Base-by-base conservation (phyloP, 1,140 invertebrate species). In the Mizuhopecten yessoensis region DNA sequence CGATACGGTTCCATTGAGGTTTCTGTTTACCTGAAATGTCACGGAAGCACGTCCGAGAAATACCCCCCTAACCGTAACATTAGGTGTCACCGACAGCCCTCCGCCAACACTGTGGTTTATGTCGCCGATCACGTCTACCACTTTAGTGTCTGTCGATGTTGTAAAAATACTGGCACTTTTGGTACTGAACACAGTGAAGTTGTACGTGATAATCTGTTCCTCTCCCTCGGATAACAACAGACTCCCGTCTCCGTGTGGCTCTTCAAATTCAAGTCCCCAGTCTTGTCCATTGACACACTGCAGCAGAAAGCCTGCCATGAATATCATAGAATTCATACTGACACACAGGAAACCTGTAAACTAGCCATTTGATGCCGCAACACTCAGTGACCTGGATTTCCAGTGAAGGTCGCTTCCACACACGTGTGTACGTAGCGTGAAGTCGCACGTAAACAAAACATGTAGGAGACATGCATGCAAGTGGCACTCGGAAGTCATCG, bases 21-120 rank as follows among this genome's bases (percentile, higher is more conserved):
- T 36, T 13, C 57, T 91, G 86, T 92, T 93, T 15, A 93, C 86
- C 34, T 88, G 90, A 39, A 93, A 90, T 45, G 75, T 57, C 36
- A 93, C n/a, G 11, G 57, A 75, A 17, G 91, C 88, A 87, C 91
- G 90, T 42, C 93, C 93, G 34, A 93, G 89, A 91, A 93, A 92
- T 17, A 88, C 75, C 20, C 88, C 93, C 87, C 88, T 90, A 34
- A 92, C 86, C 34, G 39, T 88, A 33, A 86, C 87, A 33, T 91
- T 89, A 75, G 92, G 90, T 45, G 91, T 93, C 5, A 39, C 86
- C 29, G 49, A 33, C 23, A 45, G n/a, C 34, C 86, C 86, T 42
- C 36, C 86, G 42, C 33, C 86, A 10, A 90, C 45, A 42, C 86
- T 87, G 33, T 90, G 86, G n/a, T 45, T 34, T 45, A 34, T 39